phyloP scores from a whole-genome alignment of 1,140 invertebrate genomes.

The Drosophila navojoa region DNA sequence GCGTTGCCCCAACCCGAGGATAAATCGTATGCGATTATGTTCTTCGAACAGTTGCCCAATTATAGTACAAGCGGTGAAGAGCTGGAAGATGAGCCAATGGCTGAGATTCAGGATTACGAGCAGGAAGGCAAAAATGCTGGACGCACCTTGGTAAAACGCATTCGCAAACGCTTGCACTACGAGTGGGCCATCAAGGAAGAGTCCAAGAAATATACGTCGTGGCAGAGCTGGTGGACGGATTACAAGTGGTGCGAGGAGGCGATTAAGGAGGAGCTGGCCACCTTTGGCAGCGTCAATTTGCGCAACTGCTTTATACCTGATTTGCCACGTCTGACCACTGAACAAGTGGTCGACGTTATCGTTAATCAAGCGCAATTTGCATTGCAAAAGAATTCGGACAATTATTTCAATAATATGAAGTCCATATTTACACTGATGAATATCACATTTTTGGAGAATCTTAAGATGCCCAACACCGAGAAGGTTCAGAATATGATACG shows the following conservation, averaged over 20 bases:
- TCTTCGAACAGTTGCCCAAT: slow-evolving; percentile 64
- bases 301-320: slow-evolving; percentile 66
- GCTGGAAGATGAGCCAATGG: slow-evolving; percentile 34
- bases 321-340: slow-evolving; percentile 54
- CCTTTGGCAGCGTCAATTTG: slow-evolving; percentile 53
- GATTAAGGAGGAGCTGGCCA: slow-evolving; percentile 47
- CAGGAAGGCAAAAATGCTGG: slow-evolving; percentile 43
- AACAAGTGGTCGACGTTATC: slow-evolving; percentile 59
- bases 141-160: slow-evolving; percentile 54
- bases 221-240: slow-evolving; percentile 64
- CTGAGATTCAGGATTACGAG: slow-evolving; percentile 20
- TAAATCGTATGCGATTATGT: slow-evolving; percentile 63
- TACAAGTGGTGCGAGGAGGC: slow-evolving; percentile 54
- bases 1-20: slow-evolving; percentile 58
- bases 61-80: slow-evolving; percentile 74
- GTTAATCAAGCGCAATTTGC: slow-evolving; percentile 58
- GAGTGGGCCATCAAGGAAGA: slow-evolving; percentile 50
- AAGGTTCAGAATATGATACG: slow-evolving; percentile 63
- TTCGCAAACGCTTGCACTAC: slow-evolving; percentile 52
- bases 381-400: slow-evolving; percentile 59
- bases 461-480: slow-evolving; percentile 47
- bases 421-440: slow-evolving; percentile 68
- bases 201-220: slow-evolving; percentile 52
- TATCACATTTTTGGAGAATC: slow-evolving; percentile 62
- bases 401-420: slow-evolving; percentile 66